These are phyloP conservation scores for Ctenopoma kingsleyae DNA, from an alignment of 2,797 vertebrate genomes.

Conservation along the genomic window DNA sequence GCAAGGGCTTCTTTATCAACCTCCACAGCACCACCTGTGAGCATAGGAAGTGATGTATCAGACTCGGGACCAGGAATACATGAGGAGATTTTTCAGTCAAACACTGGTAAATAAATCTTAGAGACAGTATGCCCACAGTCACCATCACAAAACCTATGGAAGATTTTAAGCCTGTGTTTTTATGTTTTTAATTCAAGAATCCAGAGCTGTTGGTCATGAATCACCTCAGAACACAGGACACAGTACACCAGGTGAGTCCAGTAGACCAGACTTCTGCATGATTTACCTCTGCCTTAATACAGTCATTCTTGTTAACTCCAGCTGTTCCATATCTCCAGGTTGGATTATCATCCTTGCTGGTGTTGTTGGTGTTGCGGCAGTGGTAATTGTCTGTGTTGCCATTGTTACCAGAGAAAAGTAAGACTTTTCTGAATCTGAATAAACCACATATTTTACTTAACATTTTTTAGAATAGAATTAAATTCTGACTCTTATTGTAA, in stretches of 20 bases:
- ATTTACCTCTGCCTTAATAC: background rate
- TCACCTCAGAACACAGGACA: background rate
- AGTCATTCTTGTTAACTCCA: constrained; percentile 6
- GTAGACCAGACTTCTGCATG: background rate
- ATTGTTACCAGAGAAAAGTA: constrained; percentile 84
- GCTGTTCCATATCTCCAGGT: constrained; percentile 59
- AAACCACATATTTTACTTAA: background rate
- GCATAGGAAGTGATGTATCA: background rate
- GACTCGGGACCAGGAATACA: background rate
- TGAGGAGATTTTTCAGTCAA: too few relatives aligned
- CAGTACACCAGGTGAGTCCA: constrained; percentile 69
- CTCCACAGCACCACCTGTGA: background rate
- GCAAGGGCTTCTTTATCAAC: background rate
- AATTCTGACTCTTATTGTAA: background rate
- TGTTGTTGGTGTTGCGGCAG: constrained; percentile 70
- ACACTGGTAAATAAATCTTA: background rate
- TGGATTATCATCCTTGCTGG: constrained; percentile 83
- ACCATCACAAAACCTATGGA: too few relatives aligned
- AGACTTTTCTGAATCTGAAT: constrained; percentile 26
- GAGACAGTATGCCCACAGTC: too few relatives aligned
- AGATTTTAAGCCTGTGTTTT: too few relatives aligned
- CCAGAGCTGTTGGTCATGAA: rapidly evolving
- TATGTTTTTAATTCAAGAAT: background rate
- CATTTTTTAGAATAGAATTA: background rate
- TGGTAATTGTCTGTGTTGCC: constrained; percentile 72